phyloP scores from a whole-genome alignment of 2,113 vertebrate genomes.

The Saguinus midas region DNA sequence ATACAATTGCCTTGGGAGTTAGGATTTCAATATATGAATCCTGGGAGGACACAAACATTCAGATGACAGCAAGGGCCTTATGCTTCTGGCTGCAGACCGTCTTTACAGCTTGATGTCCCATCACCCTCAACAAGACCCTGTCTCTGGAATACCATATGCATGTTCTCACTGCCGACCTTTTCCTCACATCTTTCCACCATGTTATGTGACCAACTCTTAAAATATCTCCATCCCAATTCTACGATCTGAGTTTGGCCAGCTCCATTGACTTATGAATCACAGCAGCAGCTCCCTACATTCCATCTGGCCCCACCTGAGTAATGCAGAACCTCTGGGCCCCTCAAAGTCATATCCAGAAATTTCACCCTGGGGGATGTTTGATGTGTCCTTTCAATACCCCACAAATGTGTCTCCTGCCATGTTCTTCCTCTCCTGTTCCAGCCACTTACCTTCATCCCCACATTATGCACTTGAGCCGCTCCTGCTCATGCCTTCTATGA shows the following conservation, averaged over 20 bases:
- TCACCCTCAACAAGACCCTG: neutral
- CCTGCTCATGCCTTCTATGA: neutral
- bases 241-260: neutral
- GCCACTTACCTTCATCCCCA: neutral
- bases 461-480: neutral
- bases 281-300: neutral
- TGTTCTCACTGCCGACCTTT: neutral
- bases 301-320: neutral
- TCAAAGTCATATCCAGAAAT: neutral
- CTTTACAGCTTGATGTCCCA: neutral
- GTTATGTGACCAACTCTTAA: neutral
- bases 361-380: neutral
- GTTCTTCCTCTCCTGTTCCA: neutral
- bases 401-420: neutral
- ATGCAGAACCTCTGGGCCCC: neutral
- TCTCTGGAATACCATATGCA: neutral
- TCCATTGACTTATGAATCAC: neutral
- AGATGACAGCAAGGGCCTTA: neutral
- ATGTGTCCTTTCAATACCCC: neutral
- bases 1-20: neutral
- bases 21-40: neutral
- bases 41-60: neutral
- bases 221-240: neutral
- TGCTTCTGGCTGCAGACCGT: neutral
- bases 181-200: neutral